phyloP scores from a whole-genome alignment of 1,140 invertebrate genomes.

The Elymnias hypermnestra region DNA sequence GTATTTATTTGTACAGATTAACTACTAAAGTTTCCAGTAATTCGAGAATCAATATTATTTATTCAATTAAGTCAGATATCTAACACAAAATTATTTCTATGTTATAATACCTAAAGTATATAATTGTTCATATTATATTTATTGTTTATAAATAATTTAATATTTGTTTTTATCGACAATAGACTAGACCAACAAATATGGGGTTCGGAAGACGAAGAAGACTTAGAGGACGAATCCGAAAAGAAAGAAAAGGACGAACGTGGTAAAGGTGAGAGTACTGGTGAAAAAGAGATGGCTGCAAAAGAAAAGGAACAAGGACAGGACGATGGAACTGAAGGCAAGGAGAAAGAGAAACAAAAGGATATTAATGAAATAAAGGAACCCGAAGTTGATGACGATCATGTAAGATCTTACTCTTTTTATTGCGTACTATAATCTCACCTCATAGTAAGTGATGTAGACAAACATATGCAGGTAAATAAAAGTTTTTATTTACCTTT shows the following conservation, averaged over 20 bases:
- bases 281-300: constrained; percentile 82
- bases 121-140: no score
- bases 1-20: no score
- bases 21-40: no score
- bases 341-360: constrained; percentile 79
- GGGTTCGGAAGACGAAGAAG: constrained; percentile 89
- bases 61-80: no score
- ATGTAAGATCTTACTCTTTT: constrained; percentile 68
- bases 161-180: constrained; percentile 8
- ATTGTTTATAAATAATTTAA: no score
- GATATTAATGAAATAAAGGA: constrained; percentile 89
- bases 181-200: constrained; percentile 89
- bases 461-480: no score
- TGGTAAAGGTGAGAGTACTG: constrained; percentile 65
- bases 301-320: constrained; percentile 82
- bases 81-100: no score
- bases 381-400: constrained; percentile 86
- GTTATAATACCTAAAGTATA: no score
- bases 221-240: constrained; percentile 78
- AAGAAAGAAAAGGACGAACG: constrained; percentile 80
- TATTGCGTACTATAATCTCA: neutral
- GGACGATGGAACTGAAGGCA: constrained; percentile 77
- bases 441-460: no score
- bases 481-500: no score
- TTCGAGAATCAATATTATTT: no score